Percentiles rank a stretch among this genome's conserved stretches.
Evolutionary conservation across 2,113 vertebrate genomes (phyloP).

Genomic region (Porphyrio hochstetteri): DNA sequence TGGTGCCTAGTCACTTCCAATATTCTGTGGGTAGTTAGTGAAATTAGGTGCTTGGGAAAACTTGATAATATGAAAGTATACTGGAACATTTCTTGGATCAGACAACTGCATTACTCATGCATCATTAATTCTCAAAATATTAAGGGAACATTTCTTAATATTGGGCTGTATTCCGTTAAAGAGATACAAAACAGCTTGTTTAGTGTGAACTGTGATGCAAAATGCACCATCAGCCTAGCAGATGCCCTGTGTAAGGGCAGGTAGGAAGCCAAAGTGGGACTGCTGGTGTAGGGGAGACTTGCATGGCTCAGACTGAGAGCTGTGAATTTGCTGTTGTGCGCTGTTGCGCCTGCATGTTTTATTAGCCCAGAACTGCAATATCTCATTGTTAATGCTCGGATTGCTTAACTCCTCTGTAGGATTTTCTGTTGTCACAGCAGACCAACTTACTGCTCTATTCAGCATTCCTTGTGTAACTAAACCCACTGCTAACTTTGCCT

Average conservation of each 20-base stretch:
- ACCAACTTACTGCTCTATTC: background rate
- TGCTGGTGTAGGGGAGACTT: background rate
- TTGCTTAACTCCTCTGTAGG: background rate
- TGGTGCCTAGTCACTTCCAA: background rate
- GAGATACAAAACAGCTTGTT: background rate
- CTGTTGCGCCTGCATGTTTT: background rate
- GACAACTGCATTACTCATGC: slow-evolving; percentile 51
- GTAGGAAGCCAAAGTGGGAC: background rate
- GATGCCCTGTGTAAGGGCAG: background rate
- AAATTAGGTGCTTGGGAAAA: slow-evolving; percentile 44
- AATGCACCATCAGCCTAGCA: background rate
- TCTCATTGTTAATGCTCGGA: background rate
- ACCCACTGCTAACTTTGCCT: background rate
- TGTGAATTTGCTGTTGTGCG: background rate
- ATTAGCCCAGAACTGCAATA: background rate
- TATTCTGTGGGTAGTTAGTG: background rate
- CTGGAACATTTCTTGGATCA: slow-evolving; percentile 50
- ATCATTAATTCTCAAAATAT: slow-evolving; percentile 29
- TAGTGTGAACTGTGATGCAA: background rate
- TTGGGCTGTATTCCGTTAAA: background rate
- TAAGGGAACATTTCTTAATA: slow-evolving; percentile 40
- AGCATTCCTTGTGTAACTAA: background rate
- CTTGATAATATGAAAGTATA: background rate
- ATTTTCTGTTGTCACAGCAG: background rate
- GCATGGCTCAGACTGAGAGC: background rate